Conservation (phyloP, 2,888 invertebrate species). For the Tuberolachnus salignus region DNA sequence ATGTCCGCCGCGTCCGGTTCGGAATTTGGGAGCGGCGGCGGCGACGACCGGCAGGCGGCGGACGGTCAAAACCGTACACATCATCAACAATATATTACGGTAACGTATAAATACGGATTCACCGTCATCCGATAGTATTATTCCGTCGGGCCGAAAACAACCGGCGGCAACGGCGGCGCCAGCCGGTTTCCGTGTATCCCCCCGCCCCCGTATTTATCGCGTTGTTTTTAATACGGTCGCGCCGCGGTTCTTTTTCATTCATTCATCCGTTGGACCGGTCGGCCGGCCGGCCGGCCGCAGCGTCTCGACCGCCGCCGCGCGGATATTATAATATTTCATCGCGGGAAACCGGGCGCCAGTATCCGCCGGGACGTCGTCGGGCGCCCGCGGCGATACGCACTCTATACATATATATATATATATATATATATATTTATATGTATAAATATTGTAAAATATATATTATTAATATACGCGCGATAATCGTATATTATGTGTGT, state of each 20-base stretch:
- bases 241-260: neutral
- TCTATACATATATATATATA: too few species aligned
- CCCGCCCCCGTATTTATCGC: too few species aligned
- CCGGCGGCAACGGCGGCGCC: neutral
- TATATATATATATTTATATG: too few species aligned
- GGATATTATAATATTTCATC: constrained; percentile 42
- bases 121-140: too few species aligned
- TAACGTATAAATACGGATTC: too few species aligned
- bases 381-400: constrained; percentile 39
- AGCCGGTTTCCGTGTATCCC: neutral
- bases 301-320: neutral
- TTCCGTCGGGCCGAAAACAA: too few species aligned
- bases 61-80: too few species aligned
- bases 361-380: constrained; percentile 14
- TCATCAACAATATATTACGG: too few species aligned
- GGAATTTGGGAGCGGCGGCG: too few species aligned
- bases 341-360: constrained; percentile 37
- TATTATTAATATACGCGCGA: neutral
- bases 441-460: too few species aligned
- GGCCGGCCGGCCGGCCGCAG: neutral
- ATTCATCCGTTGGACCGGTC: constrained; percentile 11
- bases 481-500: neutral
- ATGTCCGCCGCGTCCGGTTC: too few species aligned
- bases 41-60: too few species aligned
- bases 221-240: neutral